Percentiles rank a stretch among this genome's conserved stretches.
phyloP scores from a whole-genome alignment of 2,113 vertebrate species.

The Holacanthus passer region DNA sequence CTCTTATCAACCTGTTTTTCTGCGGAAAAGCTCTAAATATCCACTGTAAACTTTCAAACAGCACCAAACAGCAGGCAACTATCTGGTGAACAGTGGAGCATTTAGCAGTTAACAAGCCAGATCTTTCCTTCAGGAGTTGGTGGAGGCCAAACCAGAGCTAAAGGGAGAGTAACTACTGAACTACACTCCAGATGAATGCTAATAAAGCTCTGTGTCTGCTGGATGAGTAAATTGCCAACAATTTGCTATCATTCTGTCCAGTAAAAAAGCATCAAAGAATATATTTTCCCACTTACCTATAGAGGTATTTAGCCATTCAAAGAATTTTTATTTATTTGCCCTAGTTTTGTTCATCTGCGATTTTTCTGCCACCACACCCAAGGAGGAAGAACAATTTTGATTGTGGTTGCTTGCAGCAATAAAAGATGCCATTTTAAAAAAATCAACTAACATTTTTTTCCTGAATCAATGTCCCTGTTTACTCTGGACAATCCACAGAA shows the following conservation, averaged over 20 bases:
- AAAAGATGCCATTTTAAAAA: background rate
- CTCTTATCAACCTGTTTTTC: background rate
- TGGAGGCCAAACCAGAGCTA: background rate
- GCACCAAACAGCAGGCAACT: background rate
- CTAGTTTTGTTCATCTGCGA: background rate
- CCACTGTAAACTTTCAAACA: background rate
- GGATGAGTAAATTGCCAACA: background rate
- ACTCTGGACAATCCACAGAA: background rate
- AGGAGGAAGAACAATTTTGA: background rate
- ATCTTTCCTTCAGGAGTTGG: background rate
- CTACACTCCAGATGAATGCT: no score
- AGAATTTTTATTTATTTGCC: background rate
- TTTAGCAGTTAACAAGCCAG: background rate
- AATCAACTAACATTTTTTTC: background rate
- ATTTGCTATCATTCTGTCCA: background rate
- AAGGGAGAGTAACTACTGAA: background rate
- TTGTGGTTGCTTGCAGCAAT: no score
- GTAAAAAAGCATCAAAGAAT: background rate
- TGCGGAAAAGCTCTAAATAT: background rate
- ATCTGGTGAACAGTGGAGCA: background rate
- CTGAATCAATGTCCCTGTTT: background rate
- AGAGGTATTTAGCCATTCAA: background rate
- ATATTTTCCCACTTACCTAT: background rate
- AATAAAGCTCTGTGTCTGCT: no score
- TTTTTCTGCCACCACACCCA: background rate